Base-by-base conservation (phyloP, 2,113 vertebrate genomes). In the Amphiprion ocellaris region DNA sequence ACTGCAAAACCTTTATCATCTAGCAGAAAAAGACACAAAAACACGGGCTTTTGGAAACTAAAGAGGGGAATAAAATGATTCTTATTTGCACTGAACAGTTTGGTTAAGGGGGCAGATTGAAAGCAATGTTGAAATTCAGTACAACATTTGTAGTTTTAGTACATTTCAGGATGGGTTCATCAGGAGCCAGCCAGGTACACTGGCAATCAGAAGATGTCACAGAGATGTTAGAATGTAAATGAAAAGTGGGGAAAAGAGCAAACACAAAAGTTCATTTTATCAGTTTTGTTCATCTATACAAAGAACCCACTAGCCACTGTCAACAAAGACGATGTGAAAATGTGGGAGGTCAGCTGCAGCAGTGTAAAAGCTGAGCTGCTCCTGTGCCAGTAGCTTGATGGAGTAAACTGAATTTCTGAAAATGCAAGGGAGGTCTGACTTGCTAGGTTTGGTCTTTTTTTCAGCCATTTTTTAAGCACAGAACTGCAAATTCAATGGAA, bases 1-100 rank as follows among this genome's bases (percentile, higher is more conserved):
- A 94, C 94, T 95, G 94, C 93, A 95, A 94, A 90, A 95, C 94
- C 93, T 95, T 95, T 92, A 95, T 93, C 89, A 95, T 95, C 95
- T 95, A 92, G 73, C 82, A 94, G 86, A 86, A 82, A 91, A 86
- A 94, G 74, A 94, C 83, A 94, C 90, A 92, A 81, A 89, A 86
- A 89, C 74, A 91, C 39, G 44, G 74, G 56, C 83, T 92, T 94
- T 90, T 81, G 75, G 80, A 92, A 70, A 93, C 65, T 79, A 81
- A 79, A 77, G 39, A 60, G 68, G 54, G 75, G 60, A 87, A 78
- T 66, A 69, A 77, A 79, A 61, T 47, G 0, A 82, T 67, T 80
- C 39, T 65, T 66, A 74, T 64, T 69, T 12, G 49, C 53, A 88
- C 47, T 30, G 2, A 69, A 59, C 52, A 63, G 5, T 26, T 61